A percentile compares a stretch with the other conserved stretches of the same genome.
phyloP scores from a whole-genome alignment of 2,113 vertebrate genomes.

The Phalacrocorax carbo region DNA sequence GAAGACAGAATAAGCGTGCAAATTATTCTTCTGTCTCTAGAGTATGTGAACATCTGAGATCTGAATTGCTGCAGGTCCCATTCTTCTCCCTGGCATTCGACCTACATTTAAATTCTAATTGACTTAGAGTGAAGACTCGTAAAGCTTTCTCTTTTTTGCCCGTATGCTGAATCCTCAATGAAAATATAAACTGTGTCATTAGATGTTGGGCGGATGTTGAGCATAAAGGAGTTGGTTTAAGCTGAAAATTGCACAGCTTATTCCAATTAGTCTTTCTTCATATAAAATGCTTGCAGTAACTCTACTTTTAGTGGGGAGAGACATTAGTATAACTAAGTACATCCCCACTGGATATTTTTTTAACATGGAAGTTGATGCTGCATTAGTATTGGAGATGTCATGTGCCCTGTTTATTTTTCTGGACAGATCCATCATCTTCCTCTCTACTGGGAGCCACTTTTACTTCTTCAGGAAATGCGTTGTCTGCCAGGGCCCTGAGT shows the following conservation, averaged over 20 bases:
- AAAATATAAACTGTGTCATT: slow-evolving; percentile 52
- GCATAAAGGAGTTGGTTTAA: slow-evolving; percentile 16
- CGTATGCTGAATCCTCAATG: slow-evolving; percentile 12
- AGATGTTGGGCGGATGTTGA: neutral
- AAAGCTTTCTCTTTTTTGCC: slow-evolving; percentile 32
- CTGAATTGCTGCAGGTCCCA: slow-evolving; percentile 59
- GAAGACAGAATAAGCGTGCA: slow-evolving; percentile 27
- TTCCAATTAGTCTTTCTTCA: slow-evolving; percentile 26
- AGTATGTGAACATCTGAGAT: slow-evolving; percentile 33
- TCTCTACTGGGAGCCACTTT: neutral
- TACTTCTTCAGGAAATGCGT: neutral
- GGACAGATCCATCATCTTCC: neutral
- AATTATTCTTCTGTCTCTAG: slow-evolving; percentile 54
- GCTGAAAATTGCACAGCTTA: slow-evolving; percentile 13
- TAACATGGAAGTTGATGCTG: neutral
- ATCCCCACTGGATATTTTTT: neutral
- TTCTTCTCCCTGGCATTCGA: slow-evolving; percentile 44
- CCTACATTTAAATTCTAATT: slow-evolving; percentile 62
- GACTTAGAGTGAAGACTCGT: neutral
- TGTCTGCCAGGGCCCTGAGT: neutral
- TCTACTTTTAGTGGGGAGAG: neutral
- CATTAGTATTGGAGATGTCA: neutral
- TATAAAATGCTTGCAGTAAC: neutral
- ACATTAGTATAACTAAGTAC: neutral
- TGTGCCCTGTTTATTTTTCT: neutral